Evolutionary conservation across 2,888 invertebrate species (phyloP).

Genomic region (Polydesmus complanatus): DNA sequence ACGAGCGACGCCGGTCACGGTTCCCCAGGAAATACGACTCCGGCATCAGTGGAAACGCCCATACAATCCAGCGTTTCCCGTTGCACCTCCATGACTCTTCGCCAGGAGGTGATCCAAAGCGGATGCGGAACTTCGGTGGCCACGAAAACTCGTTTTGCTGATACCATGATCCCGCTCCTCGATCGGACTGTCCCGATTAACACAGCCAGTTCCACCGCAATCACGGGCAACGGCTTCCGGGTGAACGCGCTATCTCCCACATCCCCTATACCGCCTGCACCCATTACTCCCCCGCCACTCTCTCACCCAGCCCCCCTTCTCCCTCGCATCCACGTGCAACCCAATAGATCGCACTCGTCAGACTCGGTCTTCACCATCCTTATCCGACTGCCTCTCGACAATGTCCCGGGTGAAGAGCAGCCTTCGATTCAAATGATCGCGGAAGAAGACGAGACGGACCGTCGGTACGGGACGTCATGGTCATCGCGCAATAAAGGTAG

Average conservation of each 20-base stretch:
- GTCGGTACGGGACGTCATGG: not conserved
- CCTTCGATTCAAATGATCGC: constrained; percentile 27
- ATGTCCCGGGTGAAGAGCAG: constrained; percentile 23
- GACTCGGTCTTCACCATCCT: constrained; percentile 74
- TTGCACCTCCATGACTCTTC: constrained; percentile 68
- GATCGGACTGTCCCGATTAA: constrained; percentile 15
- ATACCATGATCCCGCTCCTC: constrained; percentile 18
- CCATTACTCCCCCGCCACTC: constrained; percentile 13
- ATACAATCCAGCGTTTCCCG: constrained; percentile 72
- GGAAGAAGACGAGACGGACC: constrained; percentile 22
- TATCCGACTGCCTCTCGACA: constrained; percentile 58
- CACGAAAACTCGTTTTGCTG: not conserved
- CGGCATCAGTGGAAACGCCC: constrained; percentile 69
- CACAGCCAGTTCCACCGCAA: no score
- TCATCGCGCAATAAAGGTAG: no score
- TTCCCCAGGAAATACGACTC: constrained; percentile 33
- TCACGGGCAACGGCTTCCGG: constrained; percentile 8
- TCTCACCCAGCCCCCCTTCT: constrained; percentile 4
- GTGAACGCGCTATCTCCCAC: constrained; percentile 14
- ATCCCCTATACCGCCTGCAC: constrained; percentile 13
- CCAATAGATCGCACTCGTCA: constrained; percentile 21
- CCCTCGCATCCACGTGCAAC: constrained; percentile 13
- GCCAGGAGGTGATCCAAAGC: constrained; percentile 40
- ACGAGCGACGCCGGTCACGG: constrained; percentile 23
- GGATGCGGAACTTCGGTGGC: not conserved